Percentiles rank a stretch among this genome's conserved stretches.
Conservation (phyloP, 2,888 invertebrate genomes). For the Diploptera punctata region DNA sequence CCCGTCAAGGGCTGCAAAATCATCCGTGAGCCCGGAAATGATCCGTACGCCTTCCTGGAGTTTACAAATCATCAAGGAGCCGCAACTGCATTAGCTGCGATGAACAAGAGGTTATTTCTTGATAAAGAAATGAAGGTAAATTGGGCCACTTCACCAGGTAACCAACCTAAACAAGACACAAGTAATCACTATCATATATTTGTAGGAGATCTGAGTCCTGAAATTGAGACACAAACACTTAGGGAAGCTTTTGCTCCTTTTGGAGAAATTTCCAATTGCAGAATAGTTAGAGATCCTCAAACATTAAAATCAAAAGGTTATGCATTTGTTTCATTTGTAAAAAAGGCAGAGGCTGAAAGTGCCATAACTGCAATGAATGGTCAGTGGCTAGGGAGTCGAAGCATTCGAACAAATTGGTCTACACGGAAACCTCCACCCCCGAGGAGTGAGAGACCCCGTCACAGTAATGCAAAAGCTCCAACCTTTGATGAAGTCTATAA, state of each 20-base stretch:
- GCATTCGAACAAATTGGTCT: constrained; percentile 99
- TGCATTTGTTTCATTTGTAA: constrained; percentile 99
- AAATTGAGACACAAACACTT: constrained; percentile 97
- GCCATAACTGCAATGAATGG: constrained; percentile 99
- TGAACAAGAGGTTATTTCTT: constrained; percentile 97
- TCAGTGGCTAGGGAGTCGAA: constrained; percentile 97
- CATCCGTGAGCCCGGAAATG: constrained; percentile 96
- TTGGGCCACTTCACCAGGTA: constrained; percentile 99
- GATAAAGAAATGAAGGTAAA: constrained; percentile 99
- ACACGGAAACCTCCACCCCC: constrained; percentile 91
- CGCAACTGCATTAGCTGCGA: constrained; percentile 95
- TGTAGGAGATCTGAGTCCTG: constrained; percentile 98
- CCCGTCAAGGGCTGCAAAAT: constrained; percentile 99
- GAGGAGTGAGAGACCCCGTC: constrained; percentile 66
- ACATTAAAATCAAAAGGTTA: constrained; percentile 99
- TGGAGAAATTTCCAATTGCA: constrained; percentile 99
- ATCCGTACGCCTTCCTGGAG: constrained; percentile 99
- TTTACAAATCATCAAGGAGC: constrained; percentile 96
- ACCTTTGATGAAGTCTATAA: constrained; percentile 86
- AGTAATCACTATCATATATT: constrained; percentile 99
- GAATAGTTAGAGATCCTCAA: constrained; percentile 98
- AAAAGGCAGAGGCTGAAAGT: constrained; percentile 98
- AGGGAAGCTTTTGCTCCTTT: constrained; percentile 98
- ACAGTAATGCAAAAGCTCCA: constrained; percentile 60
- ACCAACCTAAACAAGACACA: constrained; percentile 95